phyloP scores from a whole-genome alignment of 2,113 vertebrate species.

The Acanthochromis polyacanthus region DNA sequence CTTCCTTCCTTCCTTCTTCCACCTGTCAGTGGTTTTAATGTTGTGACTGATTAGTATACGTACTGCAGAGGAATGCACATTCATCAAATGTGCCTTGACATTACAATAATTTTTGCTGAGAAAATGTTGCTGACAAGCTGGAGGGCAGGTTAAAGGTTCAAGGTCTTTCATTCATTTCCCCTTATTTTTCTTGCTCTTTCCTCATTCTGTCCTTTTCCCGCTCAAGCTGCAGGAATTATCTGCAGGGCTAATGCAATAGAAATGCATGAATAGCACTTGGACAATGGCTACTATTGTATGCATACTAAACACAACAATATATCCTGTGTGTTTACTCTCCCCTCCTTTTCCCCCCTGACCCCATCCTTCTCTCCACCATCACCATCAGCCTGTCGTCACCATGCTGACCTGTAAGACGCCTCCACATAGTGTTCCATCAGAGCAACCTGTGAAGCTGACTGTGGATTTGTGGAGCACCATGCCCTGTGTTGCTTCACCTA shows the following conservation, averaged over 20 bases:
- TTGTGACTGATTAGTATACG: too few species aligned
- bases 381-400: slow-evolving; percentile 66
- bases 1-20: too few species aligned
- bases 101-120: too few species aligned
- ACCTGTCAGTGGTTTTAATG: too few species aligned
- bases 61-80: too few species aligned
- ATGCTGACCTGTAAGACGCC: slow-evolving; percentile 92
- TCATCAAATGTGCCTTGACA: too few species aligned
- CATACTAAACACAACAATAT: slow-evolving; percentile 29
- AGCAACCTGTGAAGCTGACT: slow-evolving; percentile 86
- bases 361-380: slow-evolving; percentile 2
- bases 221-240: slow-evolving; percentile 3
- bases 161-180: background rate
- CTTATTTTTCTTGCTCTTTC: background rate
- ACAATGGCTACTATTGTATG: slow-evolving; percentile 32
- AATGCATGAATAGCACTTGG: slow-evolving; percentile 11
- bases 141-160: background rate
- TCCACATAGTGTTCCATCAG: slow-evolving; percentile 79
- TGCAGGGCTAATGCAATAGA: background rate
- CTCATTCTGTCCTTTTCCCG: slow-evolving; percentile 17
- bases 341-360: background rate
- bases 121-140: too few species aligned
- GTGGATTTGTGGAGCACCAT: slow-evolving; percentile 87
- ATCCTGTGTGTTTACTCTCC: slow-evolving; percentile 15
- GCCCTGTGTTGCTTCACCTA: slow-evolving; percentile 87